Evolutionary conservation across 2,797 vertebrate genomes (phyloP).

Genomic region (Cuniculus paca): DNA sequence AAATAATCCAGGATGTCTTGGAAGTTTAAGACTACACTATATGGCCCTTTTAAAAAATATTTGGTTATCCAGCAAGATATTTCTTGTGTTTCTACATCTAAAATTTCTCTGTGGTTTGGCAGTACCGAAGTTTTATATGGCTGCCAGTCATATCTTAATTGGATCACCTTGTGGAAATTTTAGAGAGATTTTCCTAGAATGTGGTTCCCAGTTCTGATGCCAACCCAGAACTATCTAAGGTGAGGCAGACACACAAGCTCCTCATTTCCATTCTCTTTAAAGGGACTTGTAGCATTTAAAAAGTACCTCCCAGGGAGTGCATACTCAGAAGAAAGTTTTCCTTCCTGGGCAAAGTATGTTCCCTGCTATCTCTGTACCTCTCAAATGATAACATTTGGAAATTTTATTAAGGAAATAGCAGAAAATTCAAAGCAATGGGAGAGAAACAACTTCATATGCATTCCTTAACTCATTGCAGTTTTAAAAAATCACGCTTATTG

Average conservation of each 20-base stretch:
- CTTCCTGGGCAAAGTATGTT: conserved; percentile 36
- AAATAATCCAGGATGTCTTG: conserved; percentile 72
- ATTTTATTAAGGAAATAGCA: not conserved
- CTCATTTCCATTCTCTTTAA: conserved; percentile 70
- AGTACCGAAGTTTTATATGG: conserved; percentile 62
- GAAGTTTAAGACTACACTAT: conserved; percentile 70
- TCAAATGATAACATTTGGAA: not conserved
- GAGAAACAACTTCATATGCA: not conserved
- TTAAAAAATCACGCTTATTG: not conserved
- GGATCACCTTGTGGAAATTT: conserved; percentile 76
- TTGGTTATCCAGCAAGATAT: conserved; percentile 73
- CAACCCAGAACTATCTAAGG: conserved; percentile 73
- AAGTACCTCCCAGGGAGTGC: not conserved
- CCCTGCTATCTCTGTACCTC: not conserved
- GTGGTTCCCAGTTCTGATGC: conserved; percentile 71
- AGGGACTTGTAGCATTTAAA: conserved; percentile 27
- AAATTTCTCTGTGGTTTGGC: conserved; percentile 80
- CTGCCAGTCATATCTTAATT: conserved; percentile 73
- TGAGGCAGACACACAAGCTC: conserved; percentile 21
- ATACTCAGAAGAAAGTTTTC: not conserved
- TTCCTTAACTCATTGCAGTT: not conserved
- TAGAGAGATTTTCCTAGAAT: conserved; percentile 68
- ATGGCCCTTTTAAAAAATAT: conserved; percentile 80
- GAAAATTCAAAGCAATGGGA: conserved; percentile 14
- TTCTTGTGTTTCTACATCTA: conserved; percentile 71